Evolutionary conservation across 2,888 invertebrate genomes (phyloP).

Genomic region (Dicranocentrus wangi): DNA sequence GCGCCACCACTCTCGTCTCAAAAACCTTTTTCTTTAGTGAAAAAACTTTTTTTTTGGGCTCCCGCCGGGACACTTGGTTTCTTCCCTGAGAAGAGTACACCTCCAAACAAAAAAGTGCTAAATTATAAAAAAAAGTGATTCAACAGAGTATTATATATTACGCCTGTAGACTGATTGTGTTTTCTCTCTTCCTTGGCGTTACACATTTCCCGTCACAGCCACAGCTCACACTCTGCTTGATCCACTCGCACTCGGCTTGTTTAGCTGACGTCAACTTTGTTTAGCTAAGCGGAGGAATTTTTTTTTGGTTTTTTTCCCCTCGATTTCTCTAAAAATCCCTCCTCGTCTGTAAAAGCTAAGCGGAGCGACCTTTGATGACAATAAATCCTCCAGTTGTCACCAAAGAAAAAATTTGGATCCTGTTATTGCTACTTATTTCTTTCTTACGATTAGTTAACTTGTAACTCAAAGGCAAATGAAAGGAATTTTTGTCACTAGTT

Average conservation of each 20-base stretch:
- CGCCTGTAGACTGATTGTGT: too few species aligned
- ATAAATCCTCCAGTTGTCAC: slow-evolving; percentile 67
- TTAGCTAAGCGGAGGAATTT: slow-evolving; percentile 49
- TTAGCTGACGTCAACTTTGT: slow-evolving; percentile 50
- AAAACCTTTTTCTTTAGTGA: slow-evolving; percentile 55
- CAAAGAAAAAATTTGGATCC: slow-evolving; percentile 36
- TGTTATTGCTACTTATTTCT: too few species aligned
- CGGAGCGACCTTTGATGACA: slow-evolving; percentile 40
- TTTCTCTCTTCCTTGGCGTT: too few species aligned
- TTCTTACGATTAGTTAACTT: slow-evolving; percentile 13
- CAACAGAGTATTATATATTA: neutral
- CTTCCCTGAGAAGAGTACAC: slow-evolving; percentile 11
- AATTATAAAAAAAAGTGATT: too few species aligned
- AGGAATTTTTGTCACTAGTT: too few species aligned
- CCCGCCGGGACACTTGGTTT: slow-evolving; percentile 57
- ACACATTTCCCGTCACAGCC: too few species aligned
- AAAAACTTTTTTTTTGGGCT: slow-evolving; percentile 63
- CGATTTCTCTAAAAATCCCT: too few species aligned
- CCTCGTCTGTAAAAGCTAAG: slow-evolving; percentile 41
- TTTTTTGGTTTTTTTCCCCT: slow-evolving; percentile 45
- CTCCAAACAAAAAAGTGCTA: slow-evolving; percentile 31
- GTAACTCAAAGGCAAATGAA: slow-evolving; percentile 2
- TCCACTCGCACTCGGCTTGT: slow-evolving; percentile 46
- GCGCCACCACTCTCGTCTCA: too few species aligned
- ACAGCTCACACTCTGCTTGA: slow-evolving; percentile 21